phyloP scores from a whole-genome alignment of 1,140 invertebrate genomes.

The Helicorthomorpha holstii region DNA sequence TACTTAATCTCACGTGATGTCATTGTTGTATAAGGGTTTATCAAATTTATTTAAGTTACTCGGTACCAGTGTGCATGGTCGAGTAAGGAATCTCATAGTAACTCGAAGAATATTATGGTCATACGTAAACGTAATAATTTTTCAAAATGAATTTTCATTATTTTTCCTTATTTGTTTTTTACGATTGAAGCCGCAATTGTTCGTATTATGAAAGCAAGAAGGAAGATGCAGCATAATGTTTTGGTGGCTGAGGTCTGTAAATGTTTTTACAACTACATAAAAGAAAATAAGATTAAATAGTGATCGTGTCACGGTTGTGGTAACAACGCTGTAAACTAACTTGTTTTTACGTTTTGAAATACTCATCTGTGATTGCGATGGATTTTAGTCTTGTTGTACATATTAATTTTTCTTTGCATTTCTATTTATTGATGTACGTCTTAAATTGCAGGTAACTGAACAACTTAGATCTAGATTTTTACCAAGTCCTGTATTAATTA shows the following conservation, averaged over 20 bases:
- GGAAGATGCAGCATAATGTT: conserved; percentile 82
- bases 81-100: too few species aligned
- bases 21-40: too few species aligned
- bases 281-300: too few species aligned
- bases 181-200: conserved; percentile 98
- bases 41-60: too few species aligned
- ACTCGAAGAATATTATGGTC: too few species aligned
- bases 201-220: conserved; percentile 97
- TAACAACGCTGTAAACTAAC: neutral
- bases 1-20: neutral
- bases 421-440: conserved; percentile 6
- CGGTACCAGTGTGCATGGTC: too few species aligned
- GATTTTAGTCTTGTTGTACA: neutral
- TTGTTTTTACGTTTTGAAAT: neutral
- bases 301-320: too few species aligned
- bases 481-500: conserved; percentile 93
- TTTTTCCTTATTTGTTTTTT: too few species aligned
- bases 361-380: neutral
- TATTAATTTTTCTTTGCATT: conserved; percentile 1
- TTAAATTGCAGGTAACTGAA: conserved; percentile 56
- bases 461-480: conserved; percentile 90
- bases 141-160: too few species aligned
- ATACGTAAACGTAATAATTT: too few species aligned
- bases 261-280: neutral
- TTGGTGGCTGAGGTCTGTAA: conserved; percentile 66